A percentile compares a stretch with the other conserved stretches of the same genome.
Conservation (phyloP, 2,797 vertebrate species). For the Pantherophis alleghaniensis region DNA sequence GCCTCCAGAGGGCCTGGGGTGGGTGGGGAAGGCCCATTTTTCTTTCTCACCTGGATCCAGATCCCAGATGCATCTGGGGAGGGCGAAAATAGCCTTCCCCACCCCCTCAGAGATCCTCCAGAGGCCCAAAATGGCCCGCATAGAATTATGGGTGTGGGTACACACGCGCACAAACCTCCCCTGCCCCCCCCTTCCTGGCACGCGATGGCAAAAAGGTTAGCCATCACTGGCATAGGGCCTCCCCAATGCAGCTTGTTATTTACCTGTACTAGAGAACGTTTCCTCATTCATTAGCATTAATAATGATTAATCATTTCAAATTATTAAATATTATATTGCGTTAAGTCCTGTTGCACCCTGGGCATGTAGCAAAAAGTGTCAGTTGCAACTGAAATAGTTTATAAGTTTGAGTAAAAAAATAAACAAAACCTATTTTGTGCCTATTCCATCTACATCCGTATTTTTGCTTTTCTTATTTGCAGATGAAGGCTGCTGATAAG, state of each 20-base stretch:
- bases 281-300: background rate
- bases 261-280: background rate
- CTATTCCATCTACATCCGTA: background rate
- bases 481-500: constrained; percentile 25
- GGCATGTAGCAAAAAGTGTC: background rate
- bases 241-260: background rate
- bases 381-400: background rate
- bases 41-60: too few species aligned
- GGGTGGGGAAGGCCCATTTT: too few species aligned
- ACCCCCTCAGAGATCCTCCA: too few species aligned
- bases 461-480: background rate
- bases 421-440: background rate
- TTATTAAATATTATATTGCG: background rate
- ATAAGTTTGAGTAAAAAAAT: background rate
- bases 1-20: too few species aligned
- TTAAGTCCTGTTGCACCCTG: background rate
- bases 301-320: background rate
- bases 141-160: too few species aligned
- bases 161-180: too few species aligned
- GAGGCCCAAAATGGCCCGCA: too few species aligned
- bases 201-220: too few species aligned
- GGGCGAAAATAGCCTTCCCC: too few species aligned
- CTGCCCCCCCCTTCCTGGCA: too few species aligned
- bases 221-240: background rate
- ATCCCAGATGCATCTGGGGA: too few species aligned